Evolutionary conservation across 2,888 invertebrate genomes (phyloP), one percentile per base, ranked within the genome.

Genomic region (Hyposoter didymator): DNA sequence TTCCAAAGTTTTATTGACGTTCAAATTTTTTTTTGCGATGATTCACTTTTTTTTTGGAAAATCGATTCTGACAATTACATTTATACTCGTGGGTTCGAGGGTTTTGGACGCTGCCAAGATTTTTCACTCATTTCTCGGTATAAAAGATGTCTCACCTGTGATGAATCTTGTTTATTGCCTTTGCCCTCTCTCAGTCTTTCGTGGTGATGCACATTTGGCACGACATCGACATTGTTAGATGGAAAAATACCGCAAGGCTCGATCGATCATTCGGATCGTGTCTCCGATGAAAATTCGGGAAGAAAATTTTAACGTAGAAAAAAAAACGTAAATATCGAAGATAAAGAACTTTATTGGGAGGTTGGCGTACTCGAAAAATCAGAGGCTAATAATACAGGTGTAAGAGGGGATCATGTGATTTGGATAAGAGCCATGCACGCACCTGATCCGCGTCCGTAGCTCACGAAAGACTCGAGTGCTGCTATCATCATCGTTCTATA

Each of bases 351-450:
- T 7, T 28, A 49, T 47, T 47, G 17, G 28, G 59, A 78, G 45
- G 28, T 70, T 70, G 59, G 70, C 66, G 52, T 67, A 62, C 79
- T 47, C 47, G 47, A 43, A 35, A 80, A 76, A 59, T 47, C 35
- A 55, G 32, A 52, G 14, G 72, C 73, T 74, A 81, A 81, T 81
- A 74, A 81, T 81, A 43, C 72, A 76, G 55, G 32, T 80, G 69
- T 83, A 74, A 59, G 35, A 66, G 32, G 55, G 22, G 82, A 88
- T 90, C 89, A 89, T 90, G 89, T 89, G 89, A 90, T 89, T 90
- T 90, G 90, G 90, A 90, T 82, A 86, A 78, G 75, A 89, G 90
- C 90, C 90, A 90, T 89, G 87, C 78, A 88, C 88, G 89, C 89
- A 89, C 87, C 84, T 88, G 87, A 85, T 82, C 85, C 85, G 76